These are phyloP conservation scores for Acanthornis magna DNA, from an alignment of 2,797 vertebrate genomes.

Conservation along the genomic window DNA sequence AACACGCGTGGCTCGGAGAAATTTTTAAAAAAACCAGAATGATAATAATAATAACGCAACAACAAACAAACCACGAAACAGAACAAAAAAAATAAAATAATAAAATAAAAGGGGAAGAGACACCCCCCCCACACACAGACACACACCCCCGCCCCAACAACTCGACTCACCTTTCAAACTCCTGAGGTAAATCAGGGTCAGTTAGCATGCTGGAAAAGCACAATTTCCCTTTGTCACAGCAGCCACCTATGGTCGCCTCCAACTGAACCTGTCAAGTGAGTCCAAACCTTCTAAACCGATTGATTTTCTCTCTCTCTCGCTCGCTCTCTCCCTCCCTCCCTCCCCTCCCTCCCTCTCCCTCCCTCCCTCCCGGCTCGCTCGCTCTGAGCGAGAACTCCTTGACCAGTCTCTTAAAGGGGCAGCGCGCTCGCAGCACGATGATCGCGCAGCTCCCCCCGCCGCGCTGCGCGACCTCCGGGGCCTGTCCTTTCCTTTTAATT, in stretches of 20 bases:
- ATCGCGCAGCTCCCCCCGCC: constrained; percentile 46
- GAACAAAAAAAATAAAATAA: neutral
- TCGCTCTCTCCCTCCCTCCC: constrained; percentile 5
- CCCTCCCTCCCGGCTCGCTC: constrained; percentile 71
- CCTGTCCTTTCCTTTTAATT: constrained; percentile 39
- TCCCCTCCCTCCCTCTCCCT: constrained; percentile 33
- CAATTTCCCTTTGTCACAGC: constrained; percentile 87
- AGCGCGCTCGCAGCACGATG: constrained; percentile 71
- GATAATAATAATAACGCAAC: neutral
- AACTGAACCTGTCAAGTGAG: constrained; percentile 91
- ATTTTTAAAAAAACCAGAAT: neutral
- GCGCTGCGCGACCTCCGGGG: constrained; percentile 53
- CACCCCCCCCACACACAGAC: neutral
- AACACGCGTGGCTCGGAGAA: neutral
- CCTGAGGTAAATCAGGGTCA: constrained; percentile 97
- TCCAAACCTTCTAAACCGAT: constrained; percentile 90
- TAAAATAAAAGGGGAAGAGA: neutral
- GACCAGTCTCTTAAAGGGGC: constrained; percentile 96
- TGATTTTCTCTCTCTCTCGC: constrained; percentile 73
- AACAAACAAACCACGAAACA: neutral
- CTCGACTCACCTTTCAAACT: constrained; percentile 96
- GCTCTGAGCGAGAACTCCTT: constrained; percentile 84
- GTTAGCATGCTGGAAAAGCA: constrained; percentile 95
- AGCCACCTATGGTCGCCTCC: constrained; percentile 86
- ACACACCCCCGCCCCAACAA: neutral